Conservation (phyloP, 2,797 vertebrate genomes). For the Percopsis omiscomaycus region DNA sequence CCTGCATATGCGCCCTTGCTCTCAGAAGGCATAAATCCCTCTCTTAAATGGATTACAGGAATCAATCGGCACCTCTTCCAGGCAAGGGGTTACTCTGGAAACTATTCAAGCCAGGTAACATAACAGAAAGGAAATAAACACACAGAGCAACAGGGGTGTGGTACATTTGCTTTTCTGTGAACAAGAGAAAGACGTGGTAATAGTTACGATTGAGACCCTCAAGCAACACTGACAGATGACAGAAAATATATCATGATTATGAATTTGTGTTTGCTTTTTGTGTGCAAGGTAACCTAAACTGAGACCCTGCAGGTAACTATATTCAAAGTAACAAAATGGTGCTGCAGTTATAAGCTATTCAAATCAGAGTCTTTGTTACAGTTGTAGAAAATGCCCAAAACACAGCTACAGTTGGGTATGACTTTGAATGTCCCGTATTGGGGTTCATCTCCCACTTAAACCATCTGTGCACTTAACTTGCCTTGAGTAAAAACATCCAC, state of each 20-base stretch:
- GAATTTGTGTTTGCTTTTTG: neutral
- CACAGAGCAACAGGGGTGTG: slow-evolving; percentile 43
- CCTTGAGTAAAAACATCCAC: too few relatives aligned
- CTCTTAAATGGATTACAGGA: slow-evolving; percentile 65
- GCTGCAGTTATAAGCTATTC: too few relatives aligned
- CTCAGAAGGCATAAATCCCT: slow-evolving; percentile 49
- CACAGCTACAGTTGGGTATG: too few relatives aligned
- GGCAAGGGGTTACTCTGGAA: slow-evolving; percentile 59
- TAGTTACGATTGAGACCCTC: slow-evolving; percentile 22
- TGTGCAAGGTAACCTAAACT: neutral
- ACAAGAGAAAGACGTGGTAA: neutral
- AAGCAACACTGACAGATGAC: slow-evolving; percentile 37
- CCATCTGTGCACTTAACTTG: too few relatives aligned
- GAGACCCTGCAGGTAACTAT: slow-evolving; percentile 3
- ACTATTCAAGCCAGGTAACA: slow-evolving; percentile 46
- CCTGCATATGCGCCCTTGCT: slow-evolving; percentile 18
- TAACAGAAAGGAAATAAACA: slow-evolving; percentile 34
- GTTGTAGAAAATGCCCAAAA: too few relatives aligned
- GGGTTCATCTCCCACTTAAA: too few relatives aligned
- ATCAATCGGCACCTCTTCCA: slow-evolving; percentile 52
- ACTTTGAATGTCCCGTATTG: too few relatives aligned
- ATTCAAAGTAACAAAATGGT: neutral
- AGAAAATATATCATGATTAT: slow-evolving; percentile 21
- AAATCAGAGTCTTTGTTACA: too few relatives aligned
- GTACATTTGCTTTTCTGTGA: slow-evolving; percentile 23